A percentile compares a stretch with the other conserved stretches of the same genome.
phyloP scores from a whole-genome alignment of 2,797 vertebrate species.

The Siniperca undulata region DNA sequence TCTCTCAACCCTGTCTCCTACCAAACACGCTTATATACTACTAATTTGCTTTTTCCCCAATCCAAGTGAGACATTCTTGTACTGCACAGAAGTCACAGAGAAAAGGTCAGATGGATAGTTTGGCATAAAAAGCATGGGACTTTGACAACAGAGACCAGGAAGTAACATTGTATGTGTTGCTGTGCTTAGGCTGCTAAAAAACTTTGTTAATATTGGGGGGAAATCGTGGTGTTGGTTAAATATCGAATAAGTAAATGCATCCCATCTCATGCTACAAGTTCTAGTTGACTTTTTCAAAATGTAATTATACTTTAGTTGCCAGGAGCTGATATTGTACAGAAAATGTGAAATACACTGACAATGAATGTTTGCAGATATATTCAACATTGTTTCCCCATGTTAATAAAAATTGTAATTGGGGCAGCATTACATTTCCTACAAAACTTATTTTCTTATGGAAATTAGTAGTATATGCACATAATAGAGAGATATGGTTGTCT shows the following conservation, averaged over 20 bases:
- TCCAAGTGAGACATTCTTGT: constrained; percentile 1
- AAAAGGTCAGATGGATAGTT: constrained; percentile 10
- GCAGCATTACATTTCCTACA: neutral
- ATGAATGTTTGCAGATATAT: neutral
- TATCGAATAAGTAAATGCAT: neutral
- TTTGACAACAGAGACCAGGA: neutral
- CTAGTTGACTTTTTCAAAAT: neutral
- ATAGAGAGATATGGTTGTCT: neutral
- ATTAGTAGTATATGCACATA: neutral
- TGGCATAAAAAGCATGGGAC: neutral
- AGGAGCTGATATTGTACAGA: neutral
- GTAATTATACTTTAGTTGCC: neutral
- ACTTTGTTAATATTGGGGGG: neutral
- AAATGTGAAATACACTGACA: neutral
- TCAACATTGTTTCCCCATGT: neutral
- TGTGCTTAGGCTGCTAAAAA: neutral
- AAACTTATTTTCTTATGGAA: neutral
- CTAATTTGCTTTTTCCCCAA: neutral
- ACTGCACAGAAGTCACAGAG: neutral
- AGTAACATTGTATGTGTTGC: neutral
- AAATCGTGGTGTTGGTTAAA: neutral
- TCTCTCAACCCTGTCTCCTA: neutral
- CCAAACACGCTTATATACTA: neutral
- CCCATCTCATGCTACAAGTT: neutral
- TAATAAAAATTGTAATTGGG: neutral